Evolutionary conservation across 2,797 vertebrate species (phyloP), one percentile per base, ranked within the genome.

Genomic region (Karalla daura): DNA sequence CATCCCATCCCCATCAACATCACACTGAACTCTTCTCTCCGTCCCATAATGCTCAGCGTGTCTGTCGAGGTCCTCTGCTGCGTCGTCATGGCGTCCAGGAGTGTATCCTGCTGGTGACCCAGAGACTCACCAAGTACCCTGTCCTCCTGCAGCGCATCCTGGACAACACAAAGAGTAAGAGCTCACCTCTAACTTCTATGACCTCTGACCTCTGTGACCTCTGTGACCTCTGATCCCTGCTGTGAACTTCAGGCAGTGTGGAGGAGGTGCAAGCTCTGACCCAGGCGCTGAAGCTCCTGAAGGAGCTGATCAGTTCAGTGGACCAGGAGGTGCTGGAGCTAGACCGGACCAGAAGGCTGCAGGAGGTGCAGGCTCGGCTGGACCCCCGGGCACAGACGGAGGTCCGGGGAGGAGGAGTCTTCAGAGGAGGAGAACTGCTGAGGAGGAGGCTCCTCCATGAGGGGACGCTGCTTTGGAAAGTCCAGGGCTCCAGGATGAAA

Each of bases 121-220:
- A 98, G 78, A 90, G 96, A 32, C 96, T 98, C 91, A 98, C 97
- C 49, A 98, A 98, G 83, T 98, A 98, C 72, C 97, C 96, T 0
- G 96, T 98, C 54, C 94, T 98, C n/a, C 89, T 98, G 20, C 94
- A 94, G 70, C 89, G 97, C 2, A 95, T 98, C 82, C 92, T 95
- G 8, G 95, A 96, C 81, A 95, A 97, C 82, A 96, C 96, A 70
- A 97, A 96, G 77, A 96, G 97, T 97, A 71, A 52, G n/a, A n/a
- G n/a, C n/a, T n/a, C n/a, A n/a, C n/a, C n/a, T n/a, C n/a, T n/a
- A n/a, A n/a, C n/a, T n/a, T 12, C 24, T 6, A 3, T 4, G 39
- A 35, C 32, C 28, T 14, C 1, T 46, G 11, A 55, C 33, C 10
- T 5, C 2, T 1, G 2, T 13, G 4, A 33, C 17, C 32, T 14